Conservation (phyloP, 1,140 invertebrate species). For the Helicoverpa armigera region DNA sequence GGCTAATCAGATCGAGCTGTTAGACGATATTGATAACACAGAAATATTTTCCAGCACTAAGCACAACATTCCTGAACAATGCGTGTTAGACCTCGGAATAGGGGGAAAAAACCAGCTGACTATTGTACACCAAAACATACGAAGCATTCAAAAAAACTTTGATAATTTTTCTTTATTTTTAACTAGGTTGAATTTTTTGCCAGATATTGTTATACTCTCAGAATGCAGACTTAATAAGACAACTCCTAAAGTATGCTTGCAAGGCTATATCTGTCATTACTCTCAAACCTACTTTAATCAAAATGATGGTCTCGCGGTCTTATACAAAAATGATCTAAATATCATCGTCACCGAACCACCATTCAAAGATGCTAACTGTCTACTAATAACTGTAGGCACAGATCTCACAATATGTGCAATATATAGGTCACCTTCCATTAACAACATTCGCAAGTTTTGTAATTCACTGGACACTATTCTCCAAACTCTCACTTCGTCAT, state of each 20-base stretch:
- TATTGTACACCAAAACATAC: neutral
- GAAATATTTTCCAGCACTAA: too few species aligned
- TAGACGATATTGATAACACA: too few species aligned
- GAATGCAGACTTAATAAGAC: neutral
- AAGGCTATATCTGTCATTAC: neutral
- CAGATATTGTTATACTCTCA: neutral
- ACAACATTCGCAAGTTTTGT: neutral
- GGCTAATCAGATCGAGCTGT: too few species aligned
- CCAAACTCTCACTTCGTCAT: too few species aligned
- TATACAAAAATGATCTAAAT: neutral
- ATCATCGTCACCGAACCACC: neutral
- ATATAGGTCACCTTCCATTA: neutral
- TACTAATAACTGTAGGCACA: neutral
- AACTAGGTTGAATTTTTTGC: neutral
- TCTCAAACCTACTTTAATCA: neutral
- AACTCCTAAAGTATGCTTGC: neutral
- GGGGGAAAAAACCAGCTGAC: neutral
- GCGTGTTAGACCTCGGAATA: too few species aligned
- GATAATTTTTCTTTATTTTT: neutral
- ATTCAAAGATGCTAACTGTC: neutral
- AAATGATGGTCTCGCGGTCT: conserved; percentile 3
- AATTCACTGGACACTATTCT: neutral
- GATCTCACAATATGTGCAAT: neutral
- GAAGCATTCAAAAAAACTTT: conserved; percentile 2
- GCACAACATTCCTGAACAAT: too few species aligned